A percentile compares a stretch with the other conserved stretches of the same genome.
Conservation (phyloP, 2,888 invertebrate species). For the Philereme transversata region DNA sequence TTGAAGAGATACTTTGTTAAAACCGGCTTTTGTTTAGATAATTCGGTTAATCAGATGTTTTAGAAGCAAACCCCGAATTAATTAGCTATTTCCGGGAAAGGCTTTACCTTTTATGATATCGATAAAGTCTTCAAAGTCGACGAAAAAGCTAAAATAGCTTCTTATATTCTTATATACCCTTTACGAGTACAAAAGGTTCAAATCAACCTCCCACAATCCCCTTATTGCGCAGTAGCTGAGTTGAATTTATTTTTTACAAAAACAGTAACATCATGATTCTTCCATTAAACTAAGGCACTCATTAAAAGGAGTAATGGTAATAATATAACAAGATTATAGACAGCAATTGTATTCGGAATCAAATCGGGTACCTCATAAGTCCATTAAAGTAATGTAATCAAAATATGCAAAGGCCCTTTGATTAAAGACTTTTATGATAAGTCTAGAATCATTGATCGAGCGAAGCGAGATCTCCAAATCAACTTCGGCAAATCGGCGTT, state of each 20-base stretch:
- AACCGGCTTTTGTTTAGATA: no score
- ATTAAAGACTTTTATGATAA: constrained; percentile 3
- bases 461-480: no score
- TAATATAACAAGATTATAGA: constrained; percentile 57
- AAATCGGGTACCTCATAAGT: constrained; percentile 65
- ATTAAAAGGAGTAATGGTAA: constrained; percentile 59
- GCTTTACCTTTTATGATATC: no score
- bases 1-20: no score
- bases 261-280: constrained; percentile 48
- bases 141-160: no score
- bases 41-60: no score
- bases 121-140: no score
- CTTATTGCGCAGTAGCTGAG: constrained; percentile 36
- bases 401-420: constrained; percentile 49
- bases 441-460: constrained; percentile 4
- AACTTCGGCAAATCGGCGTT: no score
- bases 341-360: constrained; percentile 62
- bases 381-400: constrained; percentile 70
- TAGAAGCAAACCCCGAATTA: no score
- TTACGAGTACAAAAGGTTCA: no score
- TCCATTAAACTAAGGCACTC: constrained; percentile 59
- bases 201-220: constrained; percentile 26
- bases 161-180: no score
- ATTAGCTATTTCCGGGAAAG: no score
- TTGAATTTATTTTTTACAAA: constrained; percentile 22